Conservation (phyloP, 2,888 invertebrate genomes). For the Ctena decussata region DNA sequence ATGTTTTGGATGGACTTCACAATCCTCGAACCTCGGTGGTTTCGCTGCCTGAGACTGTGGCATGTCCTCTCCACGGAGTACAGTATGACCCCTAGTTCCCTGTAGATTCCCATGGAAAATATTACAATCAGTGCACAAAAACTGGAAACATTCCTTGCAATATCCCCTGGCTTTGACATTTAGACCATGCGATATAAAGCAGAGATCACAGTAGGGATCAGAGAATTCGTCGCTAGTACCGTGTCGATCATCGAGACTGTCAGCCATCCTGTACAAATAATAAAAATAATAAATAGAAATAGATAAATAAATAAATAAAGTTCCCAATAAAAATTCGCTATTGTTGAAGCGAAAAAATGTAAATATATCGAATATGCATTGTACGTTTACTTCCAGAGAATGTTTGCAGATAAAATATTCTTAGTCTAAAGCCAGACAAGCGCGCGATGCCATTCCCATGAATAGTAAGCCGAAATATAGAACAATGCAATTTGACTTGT, state of each 20-base stretch:
- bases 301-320: too few species aligned
- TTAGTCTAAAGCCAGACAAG: too few species aligned
- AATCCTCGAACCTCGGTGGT: not conserved
- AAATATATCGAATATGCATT: too few species aligned
- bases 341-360: too few species aligned
- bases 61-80: not conserved
- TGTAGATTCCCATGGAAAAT: not conserved
- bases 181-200: not conserved
- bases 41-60: not conserved
- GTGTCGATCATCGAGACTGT: not conserved
- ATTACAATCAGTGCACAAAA: not conserved
- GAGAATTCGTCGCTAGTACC: not conserved
- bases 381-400: too few species aligned
- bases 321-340: too few species aligned
- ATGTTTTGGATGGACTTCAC: not conserved
- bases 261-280: not conserved
- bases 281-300: too few species aligned
- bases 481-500: too few species aligned
- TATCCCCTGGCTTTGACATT: not conserved
- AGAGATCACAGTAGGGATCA: not conserved
- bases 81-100: not conserved
- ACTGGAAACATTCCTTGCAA: not conserved
- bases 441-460: too few species aligned
- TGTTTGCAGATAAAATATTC: too few species aligned
- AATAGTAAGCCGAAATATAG: too few species aligned